Base-by-base conservation (phyloP, 2,797 vertebrate species). In the Yasuhikotakia modesta region DNA sequence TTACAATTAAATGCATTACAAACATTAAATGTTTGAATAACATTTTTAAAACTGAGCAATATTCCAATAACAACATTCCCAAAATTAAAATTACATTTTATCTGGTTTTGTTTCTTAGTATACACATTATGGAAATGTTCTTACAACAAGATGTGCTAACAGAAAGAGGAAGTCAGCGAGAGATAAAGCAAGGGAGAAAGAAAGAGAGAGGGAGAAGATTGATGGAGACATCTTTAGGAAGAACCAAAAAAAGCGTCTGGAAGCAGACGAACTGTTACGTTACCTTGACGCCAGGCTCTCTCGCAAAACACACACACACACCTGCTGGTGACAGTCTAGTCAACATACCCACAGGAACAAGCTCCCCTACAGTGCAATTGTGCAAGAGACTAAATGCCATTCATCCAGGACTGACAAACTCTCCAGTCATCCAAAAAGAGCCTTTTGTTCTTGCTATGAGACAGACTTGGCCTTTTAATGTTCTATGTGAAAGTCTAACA, bases 321-420 rank as follows among this genome's bases (percentile, higher is more conserved):
- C 73, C 65, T 74, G 79, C 75, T 57, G 65, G 67, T 65, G 73
- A 77, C 79, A 81, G 70, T 79, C 61, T 39, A 69, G 61, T 66
- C 65, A 60, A 74, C 46, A 80, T 60, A 73, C 58, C 66, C 57
- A 46, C 21, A 63, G 30, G 24, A 60, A 61, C 57, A 80, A 58
- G 53, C 27, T 76, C 74, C 53, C 65, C 55, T 61, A 69, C 55
- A 61, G 65, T n/a, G 74, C 39, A n/a, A 27, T 76, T 69, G 74
- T 50, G 65, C 68, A 58, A 76, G 39, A 76, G 53, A 55, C 74
- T 61, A 60, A 21, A 76, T 21, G 50, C 21, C 19, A 69, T 45
- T 63, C 30, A 63, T 63, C 35, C 30, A 63, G 30, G 16, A 35
- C 10, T 10, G 60, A 63, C 60, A 63, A 35, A 63, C 32, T 19